These are phyloP conservation scores for Leptocoma aspasia DNA, from an alignment of 2,113 vertebrate genomes.

Conservation along the genomic window DNA sequence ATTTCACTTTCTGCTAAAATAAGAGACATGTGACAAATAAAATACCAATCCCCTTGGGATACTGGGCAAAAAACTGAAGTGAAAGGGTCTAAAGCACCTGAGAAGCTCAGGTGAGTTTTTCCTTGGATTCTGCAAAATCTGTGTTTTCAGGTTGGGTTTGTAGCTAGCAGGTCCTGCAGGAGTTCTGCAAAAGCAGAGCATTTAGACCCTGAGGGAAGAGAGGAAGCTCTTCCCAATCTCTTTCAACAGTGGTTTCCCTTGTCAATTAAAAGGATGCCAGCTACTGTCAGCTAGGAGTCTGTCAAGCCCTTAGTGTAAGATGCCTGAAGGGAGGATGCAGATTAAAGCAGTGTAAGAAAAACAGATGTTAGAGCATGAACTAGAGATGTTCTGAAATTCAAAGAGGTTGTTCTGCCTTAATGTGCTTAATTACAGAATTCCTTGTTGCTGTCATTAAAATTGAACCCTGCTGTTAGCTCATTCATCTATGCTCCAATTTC, in stretches of 20 bases:
- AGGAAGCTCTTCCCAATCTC: conserved; percentile 8
- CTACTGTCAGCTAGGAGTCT: conserved; percentile 22
- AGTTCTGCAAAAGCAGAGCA: conserved; percentile 10
- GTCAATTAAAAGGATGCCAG: conserved; percentile 50
- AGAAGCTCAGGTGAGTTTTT: neutral
- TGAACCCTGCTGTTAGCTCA: conserved; percentile 54
- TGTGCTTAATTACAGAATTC: conserved; percentile 59
- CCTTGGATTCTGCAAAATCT: neutral
- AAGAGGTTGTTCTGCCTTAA: conserved; percentile 58
- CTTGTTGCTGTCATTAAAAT: conserved; percentile 61
- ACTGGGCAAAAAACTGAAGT: neutral
- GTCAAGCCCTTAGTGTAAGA: conserved; percentile 36
- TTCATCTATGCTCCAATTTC: conserved; percentile 50
- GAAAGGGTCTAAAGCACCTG: neutral
- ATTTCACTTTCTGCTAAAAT: neutral
- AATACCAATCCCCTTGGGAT: neutral
- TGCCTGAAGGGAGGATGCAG: conserved; percentile 51
- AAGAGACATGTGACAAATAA: neutral
- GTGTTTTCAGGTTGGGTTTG: neutral
- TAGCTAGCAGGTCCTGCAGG: conserved; percentile 3
- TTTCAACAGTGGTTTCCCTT: conserved; percentile 34
- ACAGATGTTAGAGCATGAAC: conserved; percentile 47
- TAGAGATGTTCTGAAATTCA: conserved; percentile 60
- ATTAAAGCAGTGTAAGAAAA: conserved; percentile 56
- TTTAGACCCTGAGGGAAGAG: conserved; percentile 29